Evolutionary conservation across 2,888 invertebrate genomes (phyloP).

Genomic region (Caenorhabditis sinica): DNA sequence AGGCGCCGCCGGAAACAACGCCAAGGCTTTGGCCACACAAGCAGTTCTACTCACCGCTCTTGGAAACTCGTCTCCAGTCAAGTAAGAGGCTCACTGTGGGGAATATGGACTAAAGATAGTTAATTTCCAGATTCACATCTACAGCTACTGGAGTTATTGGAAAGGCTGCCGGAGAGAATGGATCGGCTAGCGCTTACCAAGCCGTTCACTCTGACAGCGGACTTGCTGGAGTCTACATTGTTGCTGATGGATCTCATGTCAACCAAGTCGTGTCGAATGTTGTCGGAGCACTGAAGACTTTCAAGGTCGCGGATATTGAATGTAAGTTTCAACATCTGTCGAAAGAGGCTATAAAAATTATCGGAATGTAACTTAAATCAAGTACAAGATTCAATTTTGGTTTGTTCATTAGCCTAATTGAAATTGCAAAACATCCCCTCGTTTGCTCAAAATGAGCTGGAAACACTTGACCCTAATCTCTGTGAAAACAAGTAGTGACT

Average conservation of each 20-base stretch:
- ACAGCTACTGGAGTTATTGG: conserved; percentile 57
- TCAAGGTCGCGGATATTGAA: conserved; percentile 70
- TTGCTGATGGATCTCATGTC: conserved; percentile 71
- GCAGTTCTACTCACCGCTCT: conserved; percentile 72
- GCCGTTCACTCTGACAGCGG: conserved; percentile 73
- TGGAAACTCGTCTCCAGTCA: conserved; percentile 65
- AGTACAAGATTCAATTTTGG: too few relatives aligned
- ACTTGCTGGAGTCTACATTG: conserved; percentile 79
- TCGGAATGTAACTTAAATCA: too few relatives aligned
- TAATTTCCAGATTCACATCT: conserved; percentile 59
- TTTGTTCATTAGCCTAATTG: too few relatives aligned
- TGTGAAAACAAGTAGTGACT: too few relatives aligned
- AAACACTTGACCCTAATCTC: too few relatives aligned
- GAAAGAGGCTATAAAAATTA: too few relatives aligned
- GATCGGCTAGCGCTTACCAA: conserved; percentile 67
- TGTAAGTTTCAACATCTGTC: conserved; percentile 25
- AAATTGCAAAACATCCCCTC: too few relatives aligned
- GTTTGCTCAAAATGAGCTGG: too few relatives aligned
- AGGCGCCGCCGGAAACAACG: conserved; percentile 69
- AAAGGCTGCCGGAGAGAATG: conserved; percentile 57
- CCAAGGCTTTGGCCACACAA: conserved; percentile 69
- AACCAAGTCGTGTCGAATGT: conserved; percentile 70
- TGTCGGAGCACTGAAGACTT: conserved; percentile 72
- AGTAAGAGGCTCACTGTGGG: conserved; percentile 26
- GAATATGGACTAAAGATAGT: neutral